Percentiles rank a stretch among this genome's conserved stretches.
phyloP scores from a whole-genome alignment of 2,113 vertebrate species.

The Sphaerodactylus townsendi region DNA sequence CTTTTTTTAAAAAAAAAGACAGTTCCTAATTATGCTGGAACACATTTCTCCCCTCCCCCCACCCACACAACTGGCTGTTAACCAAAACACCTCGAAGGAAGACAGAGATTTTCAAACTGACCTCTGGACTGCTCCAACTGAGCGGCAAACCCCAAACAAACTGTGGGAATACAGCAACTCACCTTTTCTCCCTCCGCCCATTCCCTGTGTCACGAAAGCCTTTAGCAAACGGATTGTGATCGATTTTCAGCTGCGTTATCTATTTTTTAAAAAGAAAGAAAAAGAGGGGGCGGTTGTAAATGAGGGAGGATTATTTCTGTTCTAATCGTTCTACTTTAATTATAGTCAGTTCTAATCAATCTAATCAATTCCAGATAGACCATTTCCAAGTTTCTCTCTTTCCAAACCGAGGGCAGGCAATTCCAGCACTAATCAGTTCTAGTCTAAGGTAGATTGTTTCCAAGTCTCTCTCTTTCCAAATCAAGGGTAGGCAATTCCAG shows the following conservation, averaged over 20 bases:
- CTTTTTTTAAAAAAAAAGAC: not conserved
- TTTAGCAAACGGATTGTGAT: constrained; percentile 98
- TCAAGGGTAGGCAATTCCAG: no score
- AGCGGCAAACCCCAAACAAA: not conserved
- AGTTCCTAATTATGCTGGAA: not conserved
- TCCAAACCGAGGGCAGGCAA: no score
- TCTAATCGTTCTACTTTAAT: no score
- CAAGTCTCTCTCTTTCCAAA: not conserved
- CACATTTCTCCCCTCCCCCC: not conserved
- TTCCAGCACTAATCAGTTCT: no score
- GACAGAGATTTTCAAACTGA: constrained; percentile 25
- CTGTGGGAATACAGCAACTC: constrained; percentile 26
- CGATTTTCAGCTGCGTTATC: constrained; percentile 99
- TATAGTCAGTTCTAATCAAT: no score
- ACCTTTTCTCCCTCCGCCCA: constrained; percentile 97
- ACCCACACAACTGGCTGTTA: not conserved
- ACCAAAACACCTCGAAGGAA: constrained; percentile 5
- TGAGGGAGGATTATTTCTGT: no score
- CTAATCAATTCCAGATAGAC: no score
- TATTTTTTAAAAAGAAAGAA: constrained; percentile 48
- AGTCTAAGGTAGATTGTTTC: no score
- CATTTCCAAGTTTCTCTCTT: not conserved
- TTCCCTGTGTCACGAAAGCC: constrained; percentile 98
- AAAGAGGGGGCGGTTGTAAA: not conserved
- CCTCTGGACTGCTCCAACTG: constrained; percentile 20